Evolutionary conservation across 1,140 invertebrate genomes (phyloP).

Genomic region (Paraescarpia echinospica): DNA sequence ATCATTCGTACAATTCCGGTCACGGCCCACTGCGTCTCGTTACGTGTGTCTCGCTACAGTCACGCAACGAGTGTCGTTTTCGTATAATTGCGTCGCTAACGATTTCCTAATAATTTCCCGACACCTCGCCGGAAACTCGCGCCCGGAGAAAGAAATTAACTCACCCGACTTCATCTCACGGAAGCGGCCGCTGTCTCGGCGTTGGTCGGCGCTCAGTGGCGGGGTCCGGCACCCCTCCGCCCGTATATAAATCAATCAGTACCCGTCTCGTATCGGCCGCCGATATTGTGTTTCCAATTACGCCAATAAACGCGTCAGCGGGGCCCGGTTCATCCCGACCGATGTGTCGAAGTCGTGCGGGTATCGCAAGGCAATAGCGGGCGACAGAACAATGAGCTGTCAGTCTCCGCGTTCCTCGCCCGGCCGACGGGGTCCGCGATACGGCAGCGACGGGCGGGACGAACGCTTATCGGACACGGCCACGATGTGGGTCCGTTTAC

Average conservation of each 20-base stretch:
- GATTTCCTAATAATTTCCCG: neutral
- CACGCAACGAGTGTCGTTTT: neutral
- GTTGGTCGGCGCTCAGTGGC: neutral
- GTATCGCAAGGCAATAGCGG: neutral
- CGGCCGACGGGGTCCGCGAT: neutral
- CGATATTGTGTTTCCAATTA: neutral
- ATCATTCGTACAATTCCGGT: neutral
- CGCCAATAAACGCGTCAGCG: constrained; percentile 3
- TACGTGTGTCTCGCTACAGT: neutral
- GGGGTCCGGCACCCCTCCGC: neutral
- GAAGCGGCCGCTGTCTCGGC: neutral
- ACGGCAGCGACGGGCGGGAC: neutral
- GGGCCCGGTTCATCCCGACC: neutral
- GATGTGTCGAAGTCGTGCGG: neutral
- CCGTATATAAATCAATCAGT: neutral
- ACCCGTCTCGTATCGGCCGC: neutral
- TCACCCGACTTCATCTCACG: neutral
- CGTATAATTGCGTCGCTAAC: neutral
- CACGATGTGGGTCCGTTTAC: neutral
- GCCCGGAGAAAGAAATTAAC: neutral
- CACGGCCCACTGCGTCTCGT: neutral
- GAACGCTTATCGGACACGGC: neutral
- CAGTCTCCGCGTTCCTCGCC: neutral
- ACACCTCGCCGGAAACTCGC: neutral
- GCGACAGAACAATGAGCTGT: neutral